Evolutionary conservation across 1,140 invertebrate genomes (phyloP).

Genomic region (Caenorhabditis brenneri): DNA sequence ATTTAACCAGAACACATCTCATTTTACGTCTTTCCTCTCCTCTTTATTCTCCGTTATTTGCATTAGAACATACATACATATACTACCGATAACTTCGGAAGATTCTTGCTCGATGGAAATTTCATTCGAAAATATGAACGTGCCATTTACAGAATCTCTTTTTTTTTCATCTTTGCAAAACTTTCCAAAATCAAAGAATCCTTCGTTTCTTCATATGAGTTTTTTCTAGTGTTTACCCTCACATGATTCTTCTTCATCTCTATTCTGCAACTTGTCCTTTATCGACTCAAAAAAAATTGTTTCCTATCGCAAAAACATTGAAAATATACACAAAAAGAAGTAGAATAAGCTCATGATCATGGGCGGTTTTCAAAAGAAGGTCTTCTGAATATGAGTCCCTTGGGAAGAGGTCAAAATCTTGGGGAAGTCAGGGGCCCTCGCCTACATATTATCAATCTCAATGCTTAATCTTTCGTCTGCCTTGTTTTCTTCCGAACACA

Average conservation of each 20-base stretch:
- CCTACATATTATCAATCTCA: constrained; percentile 26
- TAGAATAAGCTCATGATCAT: constrained; percentile 32
- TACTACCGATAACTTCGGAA: no score
- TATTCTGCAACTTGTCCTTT: background rate
- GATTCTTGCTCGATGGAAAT: no score
- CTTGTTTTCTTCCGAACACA: background rate
- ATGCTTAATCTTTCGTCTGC: constrained; percentile 7
- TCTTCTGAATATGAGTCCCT: constrained; percentile 6
- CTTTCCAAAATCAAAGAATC: background rate
- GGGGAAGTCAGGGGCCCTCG: background rate
- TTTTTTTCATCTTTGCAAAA: background rate
- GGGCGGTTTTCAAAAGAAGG: constrained; percentile 34
- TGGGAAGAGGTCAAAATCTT: constrained; percentile 38
- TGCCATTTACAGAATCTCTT: background rate
- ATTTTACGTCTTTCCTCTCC: background rate
- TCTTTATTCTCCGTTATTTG: background rate
- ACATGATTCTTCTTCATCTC: background rate
- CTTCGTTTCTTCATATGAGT: background rate
- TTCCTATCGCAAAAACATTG: background rate
- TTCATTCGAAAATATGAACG: background rate
- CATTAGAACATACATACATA: no score
- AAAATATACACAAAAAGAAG: background rate
- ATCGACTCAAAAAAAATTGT: background rate
- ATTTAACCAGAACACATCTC: background rate
- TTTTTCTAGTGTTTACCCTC: constrained; percentile 27